Percentiles rank a stretch among this genome's conserved stretches.
Evolutionary conservation across 2,113 vertebrate genomes (phyloP).

Genomic region (Alligator sinensis): DNA sequence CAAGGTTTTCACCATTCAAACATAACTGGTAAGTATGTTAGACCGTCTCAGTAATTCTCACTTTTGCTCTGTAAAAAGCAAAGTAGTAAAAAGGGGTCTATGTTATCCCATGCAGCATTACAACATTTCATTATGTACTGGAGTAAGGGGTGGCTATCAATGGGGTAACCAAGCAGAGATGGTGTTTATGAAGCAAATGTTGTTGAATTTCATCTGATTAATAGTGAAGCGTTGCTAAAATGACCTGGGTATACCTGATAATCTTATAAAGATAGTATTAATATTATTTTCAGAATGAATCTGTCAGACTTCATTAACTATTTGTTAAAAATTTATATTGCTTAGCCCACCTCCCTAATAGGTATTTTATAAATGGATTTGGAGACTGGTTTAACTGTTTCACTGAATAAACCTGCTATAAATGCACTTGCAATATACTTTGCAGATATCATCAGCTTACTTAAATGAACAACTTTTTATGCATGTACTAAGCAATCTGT

Average conservation of each 20-base stretch:
- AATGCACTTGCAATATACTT: neutral
- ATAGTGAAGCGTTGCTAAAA: neutral
- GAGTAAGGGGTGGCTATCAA: neutral
- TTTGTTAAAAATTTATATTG: neutral
- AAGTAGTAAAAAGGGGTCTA: neutral
- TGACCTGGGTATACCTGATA: too few relatives aligned
- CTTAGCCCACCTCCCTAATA: neutral
- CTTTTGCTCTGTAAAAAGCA: neutral
- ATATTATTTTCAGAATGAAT: neutral
- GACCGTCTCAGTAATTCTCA: too few relatives aligned
- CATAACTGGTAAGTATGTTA: constrained; percentile 79
- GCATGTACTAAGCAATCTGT: neutral
- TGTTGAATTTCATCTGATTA: too few relatives aligned
- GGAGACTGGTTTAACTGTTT: too few relatives aligned
- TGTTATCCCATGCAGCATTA: too few relatives aligned
- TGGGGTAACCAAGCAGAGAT: neutral
- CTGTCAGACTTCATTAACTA: neutral
- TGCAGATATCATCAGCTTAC: neutral
- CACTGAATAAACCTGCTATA: too few relatives aligned
- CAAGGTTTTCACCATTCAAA: constrained; percentile 70
- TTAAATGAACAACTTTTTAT: neutral
- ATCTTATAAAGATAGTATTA: neutral
- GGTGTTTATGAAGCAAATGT: neutral
- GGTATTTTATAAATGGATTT: neutral
- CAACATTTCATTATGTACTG: too few relatives aligned